phyloP scores from a whole-genome alignment of 2,797 vertebrate species.

The Fistularia commersonii region DNA sequence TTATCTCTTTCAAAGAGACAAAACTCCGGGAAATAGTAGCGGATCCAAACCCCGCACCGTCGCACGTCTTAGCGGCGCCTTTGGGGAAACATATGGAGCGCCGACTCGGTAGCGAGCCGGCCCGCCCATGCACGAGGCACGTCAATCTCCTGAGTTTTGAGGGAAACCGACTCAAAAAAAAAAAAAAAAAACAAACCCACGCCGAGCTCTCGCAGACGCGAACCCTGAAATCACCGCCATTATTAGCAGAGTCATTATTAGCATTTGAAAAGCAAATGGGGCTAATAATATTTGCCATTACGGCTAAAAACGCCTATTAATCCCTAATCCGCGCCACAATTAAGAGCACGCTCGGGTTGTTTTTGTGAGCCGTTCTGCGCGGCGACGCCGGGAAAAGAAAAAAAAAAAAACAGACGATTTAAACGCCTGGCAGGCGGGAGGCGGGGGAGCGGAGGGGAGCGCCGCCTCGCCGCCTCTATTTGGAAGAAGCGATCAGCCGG shows the following conservation, averaged over 20 bases:
- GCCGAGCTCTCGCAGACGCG: conserved; percentile 49
- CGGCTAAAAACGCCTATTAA: conserved; percentile 79
- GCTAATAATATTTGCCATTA: conserved; percentile 80
- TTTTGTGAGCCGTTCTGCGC: conserved; percentile 64
- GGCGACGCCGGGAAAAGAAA: conserved; percentile 58
- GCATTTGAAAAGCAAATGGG: conserved; percentile 75
- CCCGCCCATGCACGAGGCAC: conserved; percentile 50
- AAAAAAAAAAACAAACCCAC: conserved; percentile 26
- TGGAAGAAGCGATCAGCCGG: conserved; percentile 69
- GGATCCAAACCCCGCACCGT: conserved; percentile 13
- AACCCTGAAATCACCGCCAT: conserved; percentile 71
- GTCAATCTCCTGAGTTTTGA: conserved; percentile 64
- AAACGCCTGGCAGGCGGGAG: conserved; percentile 44
- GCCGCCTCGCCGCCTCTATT: conserved; percentile 66
- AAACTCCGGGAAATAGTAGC: conserved; percentile 10
- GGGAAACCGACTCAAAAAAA: conserved; percentile 2
- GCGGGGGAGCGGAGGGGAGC: conserved; percentile 54
- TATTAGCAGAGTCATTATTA: conserved; percentile 71
- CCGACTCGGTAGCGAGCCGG: conserved; percentile 43
- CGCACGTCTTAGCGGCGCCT: conserved; percentile 35
- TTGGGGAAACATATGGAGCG: conserved; percentile 63
- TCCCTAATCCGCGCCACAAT: conserved; percentile 78
- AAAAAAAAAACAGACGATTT: too few species aligned
- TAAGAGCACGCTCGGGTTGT: conserved; percentile 68
- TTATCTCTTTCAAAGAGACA: conserved; percentile 2